A percentile compares a stretch with the other conserved stretches of the same genome.
These are phyloP conservation scores for Mus spicilegus DNA, from an alignment of 2,113 vertebrate species.

Conservation along the genomic window DNA sequence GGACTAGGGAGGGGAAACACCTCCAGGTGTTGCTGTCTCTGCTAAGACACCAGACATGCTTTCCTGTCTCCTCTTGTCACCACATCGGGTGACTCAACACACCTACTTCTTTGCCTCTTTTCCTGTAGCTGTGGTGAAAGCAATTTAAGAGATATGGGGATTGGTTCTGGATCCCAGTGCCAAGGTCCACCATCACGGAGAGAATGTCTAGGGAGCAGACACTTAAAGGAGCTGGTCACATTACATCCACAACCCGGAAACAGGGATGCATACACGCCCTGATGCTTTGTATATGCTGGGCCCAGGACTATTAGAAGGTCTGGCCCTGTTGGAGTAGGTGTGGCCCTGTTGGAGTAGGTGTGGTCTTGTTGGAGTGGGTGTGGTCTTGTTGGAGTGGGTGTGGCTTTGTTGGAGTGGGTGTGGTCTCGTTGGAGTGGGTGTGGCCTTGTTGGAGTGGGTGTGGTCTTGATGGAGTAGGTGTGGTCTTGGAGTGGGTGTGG, in stretches of 20 bases:
- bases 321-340: too few relatives aligned
- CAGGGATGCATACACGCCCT: too few relatives aligned
- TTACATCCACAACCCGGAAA: neutral
- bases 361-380: too few relatives aligned
- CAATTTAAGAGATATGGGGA: neutral
- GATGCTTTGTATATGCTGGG: too few relatives aligned
- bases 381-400: too few relatives aligned
- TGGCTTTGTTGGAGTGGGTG: too few relatives aligned
- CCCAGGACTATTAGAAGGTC: too few relatives aligned
- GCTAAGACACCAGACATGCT: neutral
- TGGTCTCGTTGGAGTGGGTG: too few relatives aligned
- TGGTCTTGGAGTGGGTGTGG: too few relatives aligned
- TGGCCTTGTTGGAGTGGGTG: too few relatives aligned
- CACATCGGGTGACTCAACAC: neutral
- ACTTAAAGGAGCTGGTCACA: neutral
- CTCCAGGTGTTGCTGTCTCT: neutral
- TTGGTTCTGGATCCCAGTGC: neutral
- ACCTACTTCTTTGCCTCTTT: neutral
- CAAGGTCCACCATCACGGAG: neutral
- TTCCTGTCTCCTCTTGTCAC: neutral
- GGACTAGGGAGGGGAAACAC: neutral
- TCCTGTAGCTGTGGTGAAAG: neutral
- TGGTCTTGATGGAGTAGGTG: too few relatives aligned
- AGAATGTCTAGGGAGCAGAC: neutral
- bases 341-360: too few relatives aligned